Conservation (phyloP, 2,113 vertebrate genomes). For the Cromileptes altivelis region DNA sequence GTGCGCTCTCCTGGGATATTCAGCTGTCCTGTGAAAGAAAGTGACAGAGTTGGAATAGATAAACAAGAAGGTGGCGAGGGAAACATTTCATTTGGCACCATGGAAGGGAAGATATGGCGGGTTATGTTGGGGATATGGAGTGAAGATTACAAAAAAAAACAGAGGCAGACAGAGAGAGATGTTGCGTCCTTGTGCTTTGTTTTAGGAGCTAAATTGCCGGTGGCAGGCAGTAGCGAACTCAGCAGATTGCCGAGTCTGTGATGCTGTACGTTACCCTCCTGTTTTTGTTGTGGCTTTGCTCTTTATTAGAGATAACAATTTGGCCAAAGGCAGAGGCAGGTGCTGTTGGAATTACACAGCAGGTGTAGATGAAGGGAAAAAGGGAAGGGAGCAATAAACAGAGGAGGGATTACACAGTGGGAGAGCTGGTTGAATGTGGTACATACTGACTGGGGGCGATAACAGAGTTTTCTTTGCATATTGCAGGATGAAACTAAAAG, state of each 20-base stretch:
- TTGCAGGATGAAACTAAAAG: background rate
- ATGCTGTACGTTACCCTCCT: conserved; percentile 51
- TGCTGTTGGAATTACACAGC: conserved; percentile 59
- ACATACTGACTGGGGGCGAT: conserved; percentile 32
- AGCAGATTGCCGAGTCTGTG: conserved; percentile 48
- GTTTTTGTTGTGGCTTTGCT: conserved; percentile 53
- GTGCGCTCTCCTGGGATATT: conserved; percentile 13
- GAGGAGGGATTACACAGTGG: conserved; percentile 22
- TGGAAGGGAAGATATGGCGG: background rate
- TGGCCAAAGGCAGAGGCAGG: conserved; percentile 66
- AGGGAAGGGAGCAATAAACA: conserved; percentile 6
- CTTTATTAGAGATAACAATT: conserved; percentile 68
- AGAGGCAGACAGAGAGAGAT: conserved; percentile 18
- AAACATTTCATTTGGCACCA: background rate
- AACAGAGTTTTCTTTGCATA: conserved; percentile 12
- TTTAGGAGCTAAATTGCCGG: conserved; percentile 42
- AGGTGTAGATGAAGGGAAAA: conserved; percentile 46
- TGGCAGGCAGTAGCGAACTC: conserved; percentile 42
- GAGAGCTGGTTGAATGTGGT: conserved; percentile 29
- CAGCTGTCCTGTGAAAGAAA: conserved; percentile 22
- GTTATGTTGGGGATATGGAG: conserved; percentile 5
- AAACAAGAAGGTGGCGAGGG: background rate
- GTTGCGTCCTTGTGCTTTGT: conserved; percentile 58
- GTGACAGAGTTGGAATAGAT: conserved; percentile 11
- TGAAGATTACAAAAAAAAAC: conserved; percentile 9